Evolutionary conservation across 1,140 invertebrate genomes (phyloP).

Genomic region (Mercenaria mercenaria): DNA sequence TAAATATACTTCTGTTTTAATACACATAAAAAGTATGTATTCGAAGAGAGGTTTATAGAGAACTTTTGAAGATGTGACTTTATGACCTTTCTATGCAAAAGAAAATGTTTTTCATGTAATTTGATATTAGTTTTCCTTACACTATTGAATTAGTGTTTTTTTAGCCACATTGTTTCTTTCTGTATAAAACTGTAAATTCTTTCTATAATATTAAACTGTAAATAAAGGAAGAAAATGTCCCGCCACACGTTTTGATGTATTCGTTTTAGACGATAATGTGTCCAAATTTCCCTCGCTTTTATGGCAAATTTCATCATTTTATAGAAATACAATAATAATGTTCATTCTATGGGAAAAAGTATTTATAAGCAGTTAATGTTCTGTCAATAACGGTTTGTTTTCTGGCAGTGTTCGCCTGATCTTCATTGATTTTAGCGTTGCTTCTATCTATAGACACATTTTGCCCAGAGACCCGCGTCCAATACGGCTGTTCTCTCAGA

Average conservation of each 20-base stretch:
- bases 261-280: neutral
- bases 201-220: too few species aligned
- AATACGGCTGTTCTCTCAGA: conserved; percentile 26
- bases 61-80: too few species aligned
- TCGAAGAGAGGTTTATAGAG: too few species aligned
- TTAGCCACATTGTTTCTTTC: too few species aligned
- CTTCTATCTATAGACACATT: conserved; percentile 11
- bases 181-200: too few species aligned
- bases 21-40: too few species aligned
- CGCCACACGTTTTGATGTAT: neutral
- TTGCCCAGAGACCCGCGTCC: conserved; percentile 23
- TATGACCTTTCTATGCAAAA: too few species aligned
- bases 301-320: conserved; percentile 44
- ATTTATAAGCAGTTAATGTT: conserved; percentile 65
- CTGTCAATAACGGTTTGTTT: conserved; percentile 58
- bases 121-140: too few species aligned
- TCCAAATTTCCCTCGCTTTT: neutral
- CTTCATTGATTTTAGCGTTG: conserved; percentile 50
- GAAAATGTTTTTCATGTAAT: too few species aligned
- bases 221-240: too few species aligned
- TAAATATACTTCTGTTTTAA: too few species aligned
- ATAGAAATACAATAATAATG: conserved; percentile 52
- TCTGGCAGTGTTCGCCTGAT: conserved; percentile 35
- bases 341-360: conserved; percentile 47
- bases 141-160: too few species aligned